Evolutionary conservation across 92 coral and sea anemone genomes (phyloP).

Genomic region (Palythoa heliodiscus): DNA sequence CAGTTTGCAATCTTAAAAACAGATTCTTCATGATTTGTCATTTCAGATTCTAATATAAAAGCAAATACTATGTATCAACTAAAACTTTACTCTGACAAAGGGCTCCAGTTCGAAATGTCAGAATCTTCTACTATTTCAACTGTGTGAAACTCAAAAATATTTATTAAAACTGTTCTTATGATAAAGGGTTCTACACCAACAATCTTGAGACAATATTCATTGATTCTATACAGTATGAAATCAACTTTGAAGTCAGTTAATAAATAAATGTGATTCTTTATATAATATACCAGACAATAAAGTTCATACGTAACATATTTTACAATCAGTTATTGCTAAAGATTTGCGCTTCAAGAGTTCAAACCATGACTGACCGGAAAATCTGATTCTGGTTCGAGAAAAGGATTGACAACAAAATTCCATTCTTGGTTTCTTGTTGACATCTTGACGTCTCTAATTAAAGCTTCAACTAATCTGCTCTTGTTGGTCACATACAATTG

Average conservation of each 20-base stretch:
- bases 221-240: no score
- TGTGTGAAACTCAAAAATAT: no score
- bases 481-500: not conserved
- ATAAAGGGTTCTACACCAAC: no score
- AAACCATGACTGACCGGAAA: constrained; percentile 33
- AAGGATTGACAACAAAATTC: constrained; percentile 39
- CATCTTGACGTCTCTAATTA: constrained; percentile 1
- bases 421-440: constrained; percentile 27
- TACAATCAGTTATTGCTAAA: not conserved
- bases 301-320: not conserved
- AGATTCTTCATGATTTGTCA: no score
- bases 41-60: no score
- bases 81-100: no score
- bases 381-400: constrained; percentile 29
- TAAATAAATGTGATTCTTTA: not conserved
- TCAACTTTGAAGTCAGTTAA: not conserved
- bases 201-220: no score
- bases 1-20: no score
- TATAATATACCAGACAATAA: not conserved
- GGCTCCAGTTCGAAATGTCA: no score
- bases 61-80: no score
- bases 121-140: no score
- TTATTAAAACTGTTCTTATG: no score
- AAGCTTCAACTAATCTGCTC: not conserved
- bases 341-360: not conserved